These are phyloP conservation scores for Actinopyga echinites DNA, from an alignment of 53 echinoderm and acorn worm species.

Conservation along the genomic window DNA sequence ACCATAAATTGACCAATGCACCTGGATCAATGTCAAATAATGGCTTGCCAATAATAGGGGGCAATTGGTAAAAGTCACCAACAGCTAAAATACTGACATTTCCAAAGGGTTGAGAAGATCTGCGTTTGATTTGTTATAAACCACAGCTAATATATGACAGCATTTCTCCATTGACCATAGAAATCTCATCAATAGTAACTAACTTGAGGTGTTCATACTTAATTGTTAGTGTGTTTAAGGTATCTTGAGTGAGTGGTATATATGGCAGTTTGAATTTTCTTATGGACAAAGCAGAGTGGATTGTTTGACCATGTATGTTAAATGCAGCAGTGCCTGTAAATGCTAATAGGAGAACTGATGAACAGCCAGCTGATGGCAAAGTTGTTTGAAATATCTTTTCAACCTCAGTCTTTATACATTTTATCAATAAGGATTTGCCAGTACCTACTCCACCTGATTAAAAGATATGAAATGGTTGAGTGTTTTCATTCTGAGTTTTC, in stretches of 20 bases:
- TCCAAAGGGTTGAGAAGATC: conserved; percentile 29
- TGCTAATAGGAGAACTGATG: conserved; percentile 28
- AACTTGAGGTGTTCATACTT: conserved; percentile 23
- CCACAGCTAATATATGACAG: conserved; percentile 12
- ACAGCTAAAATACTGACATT: conserved; percentile 43
- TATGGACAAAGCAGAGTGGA: conserved; percentile 36
- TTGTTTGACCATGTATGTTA: conserved; percentile 48
- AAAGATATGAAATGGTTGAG: conserved; percentile 49
- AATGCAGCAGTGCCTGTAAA: conserved; percentile 60
- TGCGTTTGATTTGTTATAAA: conserved; percentile 43
- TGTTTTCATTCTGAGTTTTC: no score
- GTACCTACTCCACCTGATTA: conserved; percentile 61
- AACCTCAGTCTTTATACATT: background rate
- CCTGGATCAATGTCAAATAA: conserved; percentile 18
- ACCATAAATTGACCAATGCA: conserved; percentile 21
- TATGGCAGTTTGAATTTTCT: conserved; percentile 4
- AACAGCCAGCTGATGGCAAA: background rate
- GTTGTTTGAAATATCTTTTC: conserved; percentile 6
- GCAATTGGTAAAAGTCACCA: conserved; percentile 52
- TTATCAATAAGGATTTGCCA: conserved; percentile 48
- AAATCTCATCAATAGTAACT: conserved; percentile 50
- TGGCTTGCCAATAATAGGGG: conserved; percentile 29
- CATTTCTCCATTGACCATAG: conserved; percentile 42
- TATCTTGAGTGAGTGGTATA: conserved; percentile 39
- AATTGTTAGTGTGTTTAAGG: conserved; percentile 7